Conservation (phyloP, 2,797 vertebrate genomes). For the Neosilurus hyrtlii region DNA sequence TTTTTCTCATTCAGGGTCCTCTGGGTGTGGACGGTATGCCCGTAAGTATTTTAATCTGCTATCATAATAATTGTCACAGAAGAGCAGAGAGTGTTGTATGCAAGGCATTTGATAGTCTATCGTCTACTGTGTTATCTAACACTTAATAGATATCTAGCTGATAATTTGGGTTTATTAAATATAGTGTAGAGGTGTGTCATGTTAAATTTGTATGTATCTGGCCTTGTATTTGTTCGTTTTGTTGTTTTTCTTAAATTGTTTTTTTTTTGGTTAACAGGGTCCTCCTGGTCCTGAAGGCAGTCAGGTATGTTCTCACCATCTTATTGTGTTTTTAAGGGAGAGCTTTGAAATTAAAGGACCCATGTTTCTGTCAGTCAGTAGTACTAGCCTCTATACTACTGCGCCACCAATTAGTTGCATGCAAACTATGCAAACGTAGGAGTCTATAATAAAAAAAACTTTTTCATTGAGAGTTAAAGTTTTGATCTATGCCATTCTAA, state of each 20-base stretch:
- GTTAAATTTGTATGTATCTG: neutral
- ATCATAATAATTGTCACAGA: conserved; percentile 14
- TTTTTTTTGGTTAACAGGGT: conserved; percentile 62
- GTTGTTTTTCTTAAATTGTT: neutral
- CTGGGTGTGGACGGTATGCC: conserved; percentile 94
- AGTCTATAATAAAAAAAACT: neutral
- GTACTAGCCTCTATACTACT: too few species aligned
- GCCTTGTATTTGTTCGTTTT: neutral
- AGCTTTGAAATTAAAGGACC: neutral
- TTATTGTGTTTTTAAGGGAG: neutral
- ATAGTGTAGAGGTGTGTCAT: too few species aligned
- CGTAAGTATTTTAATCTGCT: conserved; percentile 72
- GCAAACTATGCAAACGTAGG: too few species aligned
- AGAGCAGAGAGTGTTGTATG: neutral
- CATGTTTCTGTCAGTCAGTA: too few species aligned
- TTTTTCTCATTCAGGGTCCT: conserved; percentile 78
- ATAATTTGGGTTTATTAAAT: neutral
- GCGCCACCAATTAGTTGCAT: too few species aligned
- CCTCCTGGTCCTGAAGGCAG: conserved; percentile 74
- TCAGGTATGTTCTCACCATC: conserved; percentile 62
- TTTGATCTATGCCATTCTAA: neutral
- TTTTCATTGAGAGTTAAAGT: neutral
- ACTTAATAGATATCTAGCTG: neutral
- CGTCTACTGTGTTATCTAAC: neutral
- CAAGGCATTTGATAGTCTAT: neutral